A percentile compares a stretch with the other conserved stretches of the same genome.
These are phyloP conservation scores for Danio tinwini DNA, from an alignment of 2,797 vertebrate species.

Conservation along the genomic window DNA sequence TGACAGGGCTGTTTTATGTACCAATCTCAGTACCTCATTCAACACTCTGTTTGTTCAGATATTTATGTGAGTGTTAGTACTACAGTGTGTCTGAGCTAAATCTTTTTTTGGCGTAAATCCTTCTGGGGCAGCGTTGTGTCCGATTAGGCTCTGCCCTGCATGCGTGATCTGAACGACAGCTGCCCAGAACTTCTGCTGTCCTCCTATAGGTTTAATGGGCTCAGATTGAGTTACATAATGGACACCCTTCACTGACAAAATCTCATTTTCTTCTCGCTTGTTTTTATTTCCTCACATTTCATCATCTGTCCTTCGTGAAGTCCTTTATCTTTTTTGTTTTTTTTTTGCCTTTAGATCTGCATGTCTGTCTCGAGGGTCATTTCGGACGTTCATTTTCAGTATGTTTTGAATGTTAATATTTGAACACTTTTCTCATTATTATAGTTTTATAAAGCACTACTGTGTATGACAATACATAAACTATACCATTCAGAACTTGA, in stretches of 20 bases:
- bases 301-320: constrained; percentile 60
- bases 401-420: neutral
- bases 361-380: constrained; percentile 11
- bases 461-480: neutral
- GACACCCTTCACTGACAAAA: constrained; percentile 66
- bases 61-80: constrained; percentile 35
- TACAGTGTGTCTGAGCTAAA: neutral
- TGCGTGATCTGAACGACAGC: constrained; percentile 70
- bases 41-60: constrained; percentile 49
- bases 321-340: constrained; percentile 53
- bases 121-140: constrained; percentile 69
- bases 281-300: constrained; percentile 51
- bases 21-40: constrained; percentile 54
- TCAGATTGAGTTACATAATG: constrained; percentile 76
- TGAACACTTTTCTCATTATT: neutral
- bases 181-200: constrained; percentile 76
- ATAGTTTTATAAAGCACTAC: neutral
- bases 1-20: constrained; percentile 55
- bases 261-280: constrained; percentile 56
- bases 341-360: neutral
- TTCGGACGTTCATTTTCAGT: constrained; percentile 21
- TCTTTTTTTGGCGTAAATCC: neutral
- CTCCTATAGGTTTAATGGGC: constrained; percentile 63
- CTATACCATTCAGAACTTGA: neutral
- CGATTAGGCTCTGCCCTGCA: constrained; percentile 54